Evolutionary conservation across 1,140 invertebrate genomes (phyloP).

Genomic region (Micrasema minimum): DNA sequence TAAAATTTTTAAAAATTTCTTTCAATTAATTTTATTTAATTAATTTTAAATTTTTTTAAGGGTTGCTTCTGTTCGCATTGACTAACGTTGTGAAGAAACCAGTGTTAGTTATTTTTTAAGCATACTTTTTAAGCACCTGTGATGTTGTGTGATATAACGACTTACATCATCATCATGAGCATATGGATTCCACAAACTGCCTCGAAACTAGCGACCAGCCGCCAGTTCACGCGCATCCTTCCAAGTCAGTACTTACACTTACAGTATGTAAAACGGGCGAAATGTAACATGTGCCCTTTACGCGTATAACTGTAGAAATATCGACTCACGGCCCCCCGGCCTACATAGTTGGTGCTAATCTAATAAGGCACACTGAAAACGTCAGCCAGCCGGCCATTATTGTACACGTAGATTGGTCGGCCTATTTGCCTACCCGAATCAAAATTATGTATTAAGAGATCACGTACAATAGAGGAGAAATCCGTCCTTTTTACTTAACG

Average conservation of each 20-base stretch:
- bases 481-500: too few species aligned
- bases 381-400: neutral
- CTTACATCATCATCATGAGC: too few species aligned
- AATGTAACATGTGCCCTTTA: constrained; percentile 21
- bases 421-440: constrained; percentile 31
- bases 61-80: too few species aligned
- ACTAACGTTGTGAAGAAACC: too few species aligned
- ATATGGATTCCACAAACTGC: too few species aligned
- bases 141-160: too few species aligned
- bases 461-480: too few species aligned
- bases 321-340: neutral
- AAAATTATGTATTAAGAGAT: constrained; percentile 16
- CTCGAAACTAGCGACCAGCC: constrained; percentile 17
- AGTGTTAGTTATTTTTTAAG: too few species aligned
- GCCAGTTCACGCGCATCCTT: neutral
- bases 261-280: constrained; percentile 29
- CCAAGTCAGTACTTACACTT: constrained; percentile 2
- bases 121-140: too few species aligned
- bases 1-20: too few species aligned
- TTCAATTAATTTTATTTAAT: too few species aligned
- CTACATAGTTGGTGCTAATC: constrained; percentile 9
- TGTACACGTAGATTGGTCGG: constrained; percentile 18
- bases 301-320: neutral
- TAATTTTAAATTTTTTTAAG: too few species aligned
- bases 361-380: constrained; percentile 5